Base-by-base conservation (phyloP, 2,888 invertebrate species). In the Thecocarcelia acutangulata region DNA sequence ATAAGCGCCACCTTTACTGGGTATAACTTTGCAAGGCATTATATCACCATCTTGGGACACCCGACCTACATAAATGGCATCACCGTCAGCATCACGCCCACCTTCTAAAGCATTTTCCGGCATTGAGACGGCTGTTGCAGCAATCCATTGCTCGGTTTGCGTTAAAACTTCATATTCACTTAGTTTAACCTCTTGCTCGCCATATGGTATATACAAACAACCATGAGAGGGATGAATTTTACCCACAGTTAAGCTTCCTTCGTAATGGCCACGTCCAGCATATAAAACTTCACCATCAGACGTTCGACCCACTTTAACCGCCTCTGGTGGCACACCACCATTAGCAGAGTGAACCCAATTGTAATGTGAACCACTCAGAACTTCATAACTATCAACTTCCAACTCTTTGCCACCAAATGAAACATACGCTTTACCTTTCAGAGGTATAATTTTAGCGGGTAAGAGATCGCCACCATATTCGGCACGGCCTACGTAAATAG, bases 401-500 rank as follows among this genome's bases (percentile, higher is more conserved):
- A 94, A 88, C 89, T 96, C 95, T 80, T 93, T 92, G 3, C 95
- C 94, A 1, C 90, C 91, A 84, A 92, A 93, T 9, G 92, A 89
- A 59, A 95, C 91, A 87, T 94, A 96, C 42, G 94, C 94, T 12
- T 93, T 93, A 68, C 93, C 87, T 87, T 92, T 93, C 44, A 91
- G 92, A 0, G 93, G 93, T 17, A 93, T 92, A 0, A 94, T 90
- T 89, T 94, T 94, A 0, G 93, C 93, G 2, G 94, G 94, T 42
- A 94, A 83, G 90, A 92, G 90, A 85, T 94, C 93, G 19, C 93
- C 94, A 77, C 93, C 92, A 86, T 95, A 93, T 74, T 91, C 92
- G 0, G 93, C 93, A 63, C 96, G 92, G 0, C 96, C 96, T 0
- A 96, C 94, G 88, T 93, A 96, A 86, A 96, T 95, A 64, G 93